A percentile compares a stretch with the other conserved stretches of the same genome.
phyloP scores from a whole-genome alignment of 1,140 invertebrate genomes.

The Leptinotarsa undecemlineata region DNA sequence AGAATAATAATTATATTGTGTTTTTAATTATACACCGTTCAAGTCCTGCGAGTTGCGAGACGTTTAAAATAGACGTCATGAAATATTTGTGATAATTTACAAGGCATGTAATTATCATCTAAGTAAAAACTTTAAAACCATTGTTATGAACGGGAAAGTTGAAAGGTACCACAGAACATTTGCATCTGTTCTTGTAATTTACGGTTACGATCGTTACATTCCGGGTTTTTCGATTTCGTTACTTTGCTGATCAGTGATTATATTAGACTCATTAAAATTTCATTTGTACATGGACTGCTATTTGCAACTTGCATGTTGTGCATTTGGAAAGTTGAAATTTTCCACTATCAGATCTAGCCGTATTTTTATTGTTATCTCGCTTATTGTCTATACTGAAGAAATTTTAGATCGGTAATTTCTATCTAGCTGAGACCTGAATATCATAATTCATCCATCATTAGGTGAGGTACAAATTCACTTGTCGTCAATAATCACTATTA shows the following conservation, averaged over 20 bases:
- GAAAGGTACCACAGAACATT: constrained; percentile 18
- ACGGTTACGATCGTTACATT: background rate
- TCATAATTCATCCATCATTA: too few species aligned
- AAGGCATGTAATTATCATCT: constrained; percentile 14
- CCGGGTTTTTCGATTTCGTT: constrained; percentile 2
- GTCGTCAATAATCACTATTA: too few species aligned
- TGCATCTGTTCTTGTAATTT: constrained; percentile 12
- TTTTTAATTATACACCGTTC: constrained; percentile 17
- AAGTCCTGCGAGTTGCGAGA: constrained; percentile 10
- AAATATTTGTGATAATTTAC: constrained; percentile 24
- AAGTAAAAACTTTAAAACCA: constrained; percentile 13
- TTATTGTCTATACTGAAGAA: too few species aligned
- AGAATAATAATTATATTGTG: constrained; percentile 15
- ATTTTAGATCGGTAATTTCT: too few species aligned
- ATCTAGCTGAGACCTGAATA: too few species aligned
- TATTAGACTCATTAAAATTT: background rate
- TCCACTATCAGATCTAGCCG: too few species aligned
- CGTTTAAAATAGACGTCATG: constrained; percentile 13
- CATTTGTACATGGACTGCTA: background rate
- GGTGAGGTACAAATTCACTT: too few species aligned
- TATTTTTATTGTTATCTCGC: too few species aligned
- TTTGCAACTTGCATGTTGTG: too few species aligned
- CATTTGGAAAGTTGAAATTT: too few species aligned
- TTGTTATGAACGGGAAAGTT: constrained; percentile 11
- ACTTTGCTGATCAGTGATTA: background rate